Percentiles rank a stretch among this genome's conserved stretches.
Conservation (phyloP, 2,888 invertebrate genomes). For the Eupithecia vulgata region DNA sequence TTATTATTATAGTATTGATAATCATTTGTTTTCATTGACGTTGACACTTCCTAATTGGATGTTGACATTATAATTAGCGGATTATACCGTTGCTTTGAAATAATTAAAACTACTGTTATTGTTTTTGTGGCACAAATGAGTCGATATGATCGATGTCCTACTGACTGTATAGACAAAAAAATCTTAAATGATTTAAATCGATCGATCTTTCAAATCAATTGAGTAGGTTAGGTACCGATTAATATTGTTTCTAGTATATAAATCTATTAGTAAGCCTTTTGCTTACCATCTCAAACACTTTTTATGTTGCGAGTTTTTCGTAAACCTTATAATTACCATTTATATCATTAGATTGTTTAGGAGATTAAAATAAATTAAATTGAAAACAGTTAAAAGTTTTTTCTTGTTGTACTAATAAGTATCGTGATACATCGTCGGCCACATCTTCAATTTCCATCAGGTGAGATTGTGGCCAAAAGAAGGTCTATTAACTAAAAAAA, state of each 20-base stretch:
- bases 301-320: too few relatives aligned
- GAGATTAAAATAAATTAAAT: too few relatives aligned
- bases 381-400: too few relatives aligned
- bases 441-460: too few relatives aligned
- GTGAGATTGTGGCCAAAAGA: too few relatives aligned
- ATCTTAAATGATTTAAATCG: background rate
- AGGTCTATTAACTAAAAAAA: too few relatives aligned
- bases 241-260: background rate
- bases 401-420: too few relatives aligned
- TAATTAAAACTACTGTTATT: constrained; percentile 25
- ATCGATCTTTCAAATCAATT: background rate
- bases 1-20: constrained; percentile 38
- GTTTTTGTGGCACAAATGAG: constrained; percentile 16
- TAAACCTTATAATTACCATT: too few relatives aligned
- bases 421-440: too few relatives aligned
- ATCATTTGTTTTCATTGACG: constrained; percentile 64
- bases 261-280: background rate
- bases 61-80: constrained; percentile 67
- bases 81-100: constrained; percentile 50
- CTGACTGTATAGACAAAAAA: background rate
- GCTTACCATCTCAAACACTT: background rate
- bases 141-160: constrained; percentile 3
- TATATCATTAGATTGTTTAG: too few relatives aligned
- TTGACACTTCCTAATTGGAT: constrained; percentile 71
- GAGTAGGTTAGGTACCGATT: background rate